phyloP scores from a whole-genome alignment of 2,888 invertebrate genomes.

The Cataglyphis cursor region DNA sequence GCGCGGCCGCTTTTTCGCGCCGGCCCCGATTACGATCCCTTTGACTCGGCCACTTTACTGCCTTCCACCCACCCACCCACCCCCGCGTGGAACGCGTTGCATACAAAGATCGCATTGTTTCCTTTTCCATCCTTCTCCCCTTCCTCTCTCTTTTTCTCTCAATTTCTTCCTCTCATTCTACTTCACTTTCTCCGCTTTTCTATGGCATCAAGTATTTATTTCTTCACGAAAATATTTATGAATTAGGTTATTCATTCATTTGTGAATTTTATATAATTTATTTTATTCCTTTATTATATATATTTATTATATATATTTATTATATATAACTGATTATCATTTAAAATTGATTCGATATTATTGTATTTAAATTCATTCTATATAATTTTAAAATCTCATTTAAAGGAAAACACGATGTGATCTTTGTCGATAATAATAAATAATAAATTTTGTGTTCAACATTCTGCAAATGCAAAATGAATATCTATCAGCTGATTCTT shows the following conservation, averaged over 20 bases:
- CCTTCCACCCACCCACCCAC: conserved; percentile 58
- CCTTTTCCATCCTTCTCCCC: conserved; percentile 45
- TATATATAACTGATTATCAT: not conserved
- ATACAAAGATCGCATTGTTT: conserved; percentile 79
- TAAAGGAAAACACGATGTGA: not conserved
- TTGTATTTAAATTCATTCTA: not conserved
- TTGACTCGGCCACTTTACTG: conserved; percentile 83
- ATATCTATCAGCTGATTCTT: conserved; percentile 9
- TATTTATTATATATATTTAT: too few species aligned
- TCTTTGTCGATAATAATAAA: not conserved
- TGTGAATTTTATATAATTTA: not conserved
- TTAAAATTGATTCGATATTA: not conserved
- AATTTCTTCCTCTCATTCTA: not conserved
- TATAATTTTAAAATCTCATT: not conserved
- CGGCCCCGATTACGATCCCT: conserved; percentile 81
- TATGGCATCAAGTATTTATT: conserved; percentile 28
- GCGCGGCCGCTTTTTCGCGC: conserved; percentile 76
- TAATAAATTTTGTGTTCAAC: not conserved
- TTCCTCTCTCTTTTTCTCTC: not conserved
- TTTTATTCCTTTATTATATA: not conserved
- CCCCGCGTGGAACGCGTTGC: conserved; percentile 30
- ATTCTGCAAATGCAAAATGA: not conserved
- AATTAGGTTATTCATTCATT: not conserved
- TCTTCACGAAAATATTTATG: not conserved
- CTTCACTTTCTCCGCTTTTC: conserved; percentile 45